phyloP scores from a whole-genome alignment of 2,797 vertebrate genomes.

The Darevskia nairensis region DNA sequence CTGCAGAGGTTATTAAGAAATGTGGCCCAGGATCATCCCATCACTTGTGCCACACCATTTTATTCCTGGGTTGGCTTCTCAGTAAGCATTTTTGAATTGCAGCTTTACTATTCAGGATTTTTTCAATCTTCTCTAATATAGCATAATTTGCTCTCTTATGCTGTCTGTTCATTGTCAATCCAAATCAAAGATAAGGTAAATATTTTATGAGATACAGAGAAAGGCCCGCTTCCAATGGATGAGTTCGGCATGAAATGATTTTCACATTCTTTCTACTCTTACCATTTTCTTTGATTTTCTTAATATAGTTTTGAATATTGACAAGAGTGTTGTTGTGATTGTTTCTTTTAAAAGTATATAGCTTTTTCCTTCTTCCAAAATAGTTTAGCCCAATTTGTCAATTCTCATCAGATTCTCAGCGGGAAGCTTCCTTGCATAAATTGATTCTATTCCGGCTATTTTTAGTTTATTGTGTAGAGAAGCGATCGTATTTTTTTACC shows the following conservation, averaged over 20 bases:
- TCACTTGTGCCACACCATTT: too few relatives aligned
- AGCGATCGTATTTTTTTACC: constrained; percentile 37
- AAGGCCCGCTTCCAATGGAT: background rate
- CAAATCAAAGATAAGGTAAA: too few relatives aligned
- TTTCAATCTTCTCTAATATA: too few relatives aligned
- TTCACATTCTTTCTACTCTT: background rate
- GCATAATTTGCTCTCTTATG: too few relatives aligned
- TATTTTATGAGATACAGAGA: too few relatives aligned
- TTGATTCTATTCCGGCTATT: constrained; percentile 64
- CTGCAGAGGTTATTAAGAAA: background rate
- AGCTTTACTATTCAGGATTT: too few relatives aligned
- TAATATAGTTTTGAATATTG: constrained; percentile 8
- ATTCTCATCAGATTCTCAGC: constrained; percentile 67
- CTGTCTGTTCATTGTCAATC: too few relatives aligned
- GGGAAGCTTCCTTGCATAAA: constrained; percentile 58
- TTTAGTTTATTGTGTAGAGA: constrained; percentile 46
- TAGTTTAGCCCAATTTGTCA: constrained; percentile 70
- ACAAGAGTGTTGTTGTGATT: constrained; percentile 18
- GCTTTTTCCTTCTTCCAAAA: constrained; percentile 58
- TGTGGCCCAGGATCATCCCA: background rate
- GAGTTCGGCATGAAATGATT: background rate
- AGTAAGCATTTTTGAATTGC: too few relatives aligned
- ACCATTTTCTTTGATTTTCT: background rate
- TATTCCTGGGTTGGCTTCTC: too few relatives aligned
- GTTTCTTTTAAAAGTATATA: constrained; percentile 27